Percentiles rank a stretch among this genome's conserved stretches.
Evolutionary conservation across 2,888 invertebrate species (phyloP).

Genomic region (Orthosia cruda): DNA sequence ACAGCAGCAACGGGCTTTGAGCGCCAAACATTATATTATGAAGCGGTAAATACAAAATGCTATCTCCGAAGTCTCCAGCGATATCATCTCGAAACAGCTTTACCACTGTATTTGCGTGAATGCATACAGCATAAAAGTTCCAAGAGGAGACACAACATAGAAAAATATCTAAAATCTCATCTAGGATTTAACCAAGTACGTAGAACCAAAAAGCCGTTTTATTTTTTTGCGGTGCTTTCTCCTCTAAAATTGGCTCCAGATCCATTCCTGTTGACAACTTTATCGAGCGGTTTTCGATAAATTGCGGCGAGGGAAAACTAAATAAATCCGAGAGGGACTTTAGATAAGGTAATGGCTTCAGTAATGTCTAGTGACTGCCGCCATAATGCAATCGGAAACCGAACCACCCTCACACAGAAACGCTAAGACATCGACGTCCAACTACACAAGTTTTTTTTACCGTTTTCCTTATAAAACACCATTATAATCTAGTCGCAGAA

Average conservation of each 20-base stretch:
- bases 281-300: conserved; percentile 92
- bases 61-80: conserved; percentile 46
- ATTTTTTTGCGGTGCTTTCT: conserved; percentile 82
- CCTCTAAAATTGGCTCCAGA: conserved; percentile 90
- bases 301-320: conserved; percentile 92
- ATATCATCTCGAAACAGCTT: conserved; percentile 52
- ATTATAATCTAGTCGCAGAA: conserved; percentile 22
- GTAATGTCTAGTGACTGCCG: conserved; percentile 90
- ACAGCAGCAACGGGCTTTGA: conserved; percentile 5
- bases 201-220: conserved; percentile 84
- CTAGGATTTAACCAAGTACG: conserved; percentile 75
- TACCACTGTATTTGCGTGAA: conserved; percentile 37
- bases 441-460: conserved; percentile 59
- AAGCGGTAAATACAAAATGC: conserved; percentile 47
- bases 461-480: conserved; percentile 44
- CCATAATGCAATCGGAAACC: conserved; percentile 90
- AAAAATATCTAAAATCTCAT: conserved; percentile 69
- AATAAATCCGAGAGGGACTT: conserved; percentile 92
- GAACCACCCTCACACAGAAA: conserved; percentile 80
- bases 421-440: conserved; percentile 65
- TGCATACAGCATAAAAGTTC: conserved; percentile 37
- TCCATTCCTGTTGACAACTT: conserved; percentile 91
- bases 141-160: conserved; percentile 42
- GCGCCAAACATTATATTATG: conserved; percentile 24
- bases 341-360: conserved; percentile 92